Evolutionary conservation across 2,113 vertebrate genomes (phyloP), one percentile per base, ranked within the genome.

Genomic region (Pimephales promelas): DNA sequence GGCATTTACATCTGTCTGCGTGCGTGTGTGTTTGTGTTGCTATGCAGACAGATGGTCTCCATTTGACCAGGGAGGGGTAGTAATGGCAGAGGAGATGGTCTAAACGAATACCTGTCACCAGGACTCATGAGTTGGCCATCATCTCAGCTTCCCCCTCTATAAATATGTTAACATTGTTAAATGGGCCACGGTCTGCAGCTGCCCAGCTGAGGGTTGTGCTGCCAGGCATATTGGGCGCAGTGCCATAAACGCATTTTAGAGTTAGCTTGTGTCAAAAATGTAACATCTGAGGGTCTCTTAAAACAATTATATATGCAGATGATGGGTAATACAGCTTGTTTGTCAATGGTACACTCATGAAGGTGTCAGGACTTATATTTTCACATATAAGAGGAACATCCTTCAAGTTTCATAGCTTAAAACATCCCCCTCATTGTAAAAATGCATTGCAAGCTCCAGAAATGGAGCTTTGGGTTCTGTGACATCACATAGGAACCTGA

Each of bases 11-110:
- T 86, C 89, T 84, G 86, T 75, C 82, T 86, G 66, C 31, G 80
- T 74, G 80, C 83, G 81, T 80, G 66, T 66, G 74, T 36, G 68
- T 59, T 59, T 66, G 83, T 85, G 88, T 81, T 28, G 79, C 82
- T 86, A 82, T 88, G 83, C 89, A 84, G 88, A 89, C 93, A 94
- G 91, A 92, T 92, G 92, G 93, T 79, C 86, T 87, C 84, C 85
- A 90, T 92, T 92, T 92, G 90, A 93, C 91, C 86, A 87, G 83
- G 80, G 86, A 88, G 83, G 79, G 80, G 83, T 84, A 87, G 86
- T 88, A 90, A 91, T 86, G 80, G 78, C 87, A 79, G 87, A 85
- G 79, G 89, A 86, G 86, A 91, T 61, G 36, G 49, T 83, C 83
- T 84, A 88, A 92, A 83, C 66, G 86, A 90, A 85, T 87, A 78